Evolutionary conservation across 1,140 invertebrate genomes (phyloP), one percentile per base, ranked within the genome.

Genomic region (Drosophila nigrodunni): DNA sequence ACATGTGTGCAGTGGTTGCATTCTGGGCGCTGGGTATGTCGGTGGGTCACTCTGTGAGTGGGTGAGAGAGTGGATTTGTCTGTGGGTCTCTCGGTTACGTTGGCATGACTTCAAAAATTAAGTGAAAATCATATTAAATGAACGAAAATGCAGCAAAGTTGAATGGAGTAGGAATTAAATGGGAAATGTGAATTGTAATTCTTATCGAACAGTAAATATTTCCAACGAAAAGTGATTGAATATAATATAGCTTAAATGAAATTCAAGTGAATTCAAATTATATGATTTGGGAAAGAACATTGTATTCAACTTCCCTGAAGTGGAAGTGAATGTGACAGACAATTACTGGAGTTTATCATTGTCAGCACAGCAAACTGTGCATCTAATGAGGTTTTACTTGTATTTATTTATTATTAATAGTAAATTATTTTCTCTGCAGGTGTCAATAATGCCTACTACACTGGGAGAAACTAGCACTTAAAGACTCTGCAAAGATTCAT

Each of bases 51-150:
- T 10, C 2, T 11, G 39, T 41, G 39, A 11, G 10, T 41, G 39
- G 39, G 10, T 11, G 10, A 10, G 7, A 8, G 37, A 11, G 4
- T 41, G 10, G 4, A 11, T 41, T 5, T 9, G 4, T 41, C 39
- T 41, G 9, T 37, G 18, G 34, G 35, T 64, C 30, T 64, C 46
- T 8, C 15, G 8, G 60, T 11, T 25, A n/a, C 10, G 41, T 30
- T 15, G 43, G 25, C 10, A 8, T 34, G 43, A 25, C 44, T 46
- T 25, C 34, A 3, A 25, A 21, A 25, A 35, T 11, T 11, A 41
- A 46, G 47, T 52, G 21, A 59, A 72, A 72, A 72, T 47, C 49
- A 59, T 59, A 54, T 55, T 74, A 61, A 69, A 61, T 69, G 58
- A 47, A 49, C 49, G 25, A 34, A 15, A 46, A 57, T 49, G 21